Base-by-base conservation (phyloP, 2,797 vertebrate species). In the Anabacerthia variegaticeps region DNA sequence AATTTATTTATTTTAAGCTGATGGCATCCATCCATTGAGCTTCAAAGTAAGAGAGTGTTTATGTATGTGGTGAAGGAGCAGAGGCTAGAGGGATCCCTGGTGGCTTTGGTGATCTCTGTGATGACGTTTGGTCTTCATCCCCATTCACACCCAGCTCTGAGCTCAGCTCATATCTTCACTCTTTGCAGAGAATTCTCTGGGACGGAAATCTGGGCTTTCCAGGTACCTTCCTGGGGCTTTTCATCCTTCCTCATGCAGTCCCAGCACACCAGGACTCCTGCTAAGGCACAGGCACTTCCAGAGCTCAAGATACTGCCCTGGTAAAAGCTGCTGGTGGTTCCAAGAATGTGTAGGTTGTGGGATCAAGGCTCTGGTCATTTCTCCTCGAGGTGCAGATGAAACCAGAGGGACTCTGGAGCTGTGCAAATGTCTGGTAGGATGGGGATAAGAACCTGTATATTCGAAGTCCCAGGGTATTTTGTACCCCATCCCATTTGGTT, bases 341-440 rank as follows among this genome's bases (percentile, higher is more conserved):
- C 66, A 48, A 7, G 17, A 9, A 3, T 0, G 2, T 18, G 8
- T 5, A n/a, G 37, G 18, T 2, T 43, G 23, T 2, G 7, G 14
- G 36, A 28, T 26, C 24, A 23, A 23, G 49, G 37, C 34, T 65
- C 37, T 49, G 58, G 46, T 7, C 55, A 19, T 20, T 54, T n/a
- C 63, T 10, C 3, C 55, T 27, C 3, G 4, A 3, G 26, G 6
- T 34, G 75, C 37, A 75, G 51, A 4, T 24, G 30, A 11, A 34
- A 23, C 10, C 2, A 1, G n/a, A 46, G 44, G 34, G 56, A 9
- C 20, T 36, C 46, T 19, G 58, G 68, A 67, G 49, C 72, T 63
- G 30, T 59, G 24, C 7, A 27, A 14, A 15, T 12, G 3, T 1
- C 0, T 6, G 34, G 10, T 11, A 43, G 58, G 49, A 9, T 21